Base-by-base conservation (phyloP, 1,140 invertebrate genomes). In the Musca domestica region DNA sequence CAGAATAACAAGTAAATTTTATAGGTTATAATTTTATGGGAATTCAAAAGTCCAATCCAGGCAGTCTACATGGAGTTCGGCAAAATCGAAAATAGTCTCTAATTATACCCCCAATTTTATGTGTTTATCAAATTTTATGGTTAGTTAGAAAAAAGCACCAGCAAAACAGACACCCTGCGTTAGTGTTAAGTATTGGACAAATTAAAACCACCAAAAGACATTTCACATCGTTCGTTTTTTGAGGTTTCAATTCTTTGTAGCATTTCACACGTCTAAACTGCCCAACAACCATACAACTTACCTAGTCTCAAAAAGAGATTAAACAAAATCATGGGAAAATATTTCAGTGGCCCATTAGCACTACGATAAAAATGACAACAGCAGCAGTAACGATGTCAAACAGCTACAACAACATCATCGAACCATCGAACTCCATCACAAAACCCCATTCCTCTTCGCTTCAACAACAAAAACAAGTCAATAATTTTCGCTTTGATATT, bases 271-370 rank as follows among this genome's bases (percentile, higher is more conserved):
- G 14, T 22, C 9, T n/a, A n/a, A n/a, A n/a, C n/a, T n/a, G n/a
- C n/a, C n/a, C n/a, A n/a, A n/a, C n/a, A n/a, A n/a, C n/a, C n/a
- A n/a, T n/a, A n/a, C n/a, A n/a, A n/a, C n/a, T n/a, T n/a, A n/a
- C 4, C 51, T 20, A 52, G 5, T 20, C 14, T 23, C 51, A 5
- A 52, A 20, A 41, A 41, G 34, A 41, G 34, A 41, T 41, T 41
- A 27, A 56, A 56, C 30, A 41, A 34, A 61, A 61, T 61, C 64
- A 65, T 65, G 64, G 64, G 64, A 65, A 65, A 65, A 65, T 51
- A 51, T 65, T 65, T 51, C 46, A 65, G 22, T 51, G 64, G 64
- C 64, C 64, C 64, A 65, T 65, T 65, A 65, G 64, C 64, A 65
- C 64, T 51, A 49, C 17, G 46, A 65, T 65, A 48, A 51, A 30